A percentile compares a stretch with the other conserved stretches of the same genome.
phyloP scores from a whole-genome alignment of 2,888 invertebrate genomes.

The Lochmaea crataegi region DNA sequence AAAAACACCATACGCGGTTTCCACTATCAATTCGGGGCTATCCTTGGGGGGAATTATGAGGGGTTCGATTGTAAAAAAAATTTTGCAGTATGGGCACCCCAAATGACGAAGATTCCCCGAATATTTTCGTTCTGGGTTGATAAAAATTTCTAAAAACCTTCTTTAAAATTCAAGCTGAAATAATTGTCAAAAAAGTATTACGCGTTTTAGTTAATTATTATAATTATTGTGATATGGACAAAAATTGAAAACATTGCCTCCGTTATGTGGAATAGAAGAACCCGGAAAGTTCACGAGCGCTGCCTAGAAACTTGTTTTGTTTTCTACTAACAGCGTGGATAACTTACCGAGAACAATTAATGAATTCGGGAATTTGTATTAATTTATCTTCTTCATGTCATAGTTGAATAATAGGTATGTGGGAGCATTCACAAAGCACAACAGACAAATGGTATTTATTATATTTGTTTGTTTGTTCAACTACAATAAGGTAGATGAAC shows the following conservation, averaged over 20 bases:
- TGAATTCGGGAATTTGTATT: neutral
- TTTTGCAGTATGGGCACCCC: no score
- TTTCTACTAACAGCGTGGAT: neutral
- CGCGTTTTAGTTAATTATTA: no score
- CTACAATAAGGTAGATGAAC: neutral
- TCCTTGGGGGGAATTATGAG: no score
- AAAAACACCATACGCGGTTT: no score
- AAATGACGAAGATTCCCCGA: no score
- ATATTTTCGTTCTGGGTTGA: no score
- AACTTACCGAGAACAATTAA: constrained; percentile 8
- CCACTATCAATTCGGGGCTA: no score
- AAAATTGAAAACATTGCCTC: neutral
- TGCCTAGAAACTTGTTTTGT: constrained; percentile 7
- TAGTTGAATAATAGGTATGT: neutral
- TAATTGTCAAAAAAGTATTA: no score
- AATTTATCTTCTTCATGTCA: neutral
- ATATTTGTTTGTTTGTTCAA: neutral
- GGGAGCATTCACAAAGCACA: neutral
- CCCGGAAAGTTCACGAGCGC: neutral
- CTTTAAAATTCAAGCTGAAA: no score
- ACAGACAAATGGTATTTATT: neutral
- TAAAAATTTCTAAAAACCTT: no score
- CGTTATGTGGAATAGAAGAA: neutral
- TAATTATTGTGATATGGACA: no score
- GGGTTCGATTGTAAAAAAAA: no score